Conservation (phyloP, 2,113 vertebrate genomes). For the Aegotheles bennettii region DNA sequence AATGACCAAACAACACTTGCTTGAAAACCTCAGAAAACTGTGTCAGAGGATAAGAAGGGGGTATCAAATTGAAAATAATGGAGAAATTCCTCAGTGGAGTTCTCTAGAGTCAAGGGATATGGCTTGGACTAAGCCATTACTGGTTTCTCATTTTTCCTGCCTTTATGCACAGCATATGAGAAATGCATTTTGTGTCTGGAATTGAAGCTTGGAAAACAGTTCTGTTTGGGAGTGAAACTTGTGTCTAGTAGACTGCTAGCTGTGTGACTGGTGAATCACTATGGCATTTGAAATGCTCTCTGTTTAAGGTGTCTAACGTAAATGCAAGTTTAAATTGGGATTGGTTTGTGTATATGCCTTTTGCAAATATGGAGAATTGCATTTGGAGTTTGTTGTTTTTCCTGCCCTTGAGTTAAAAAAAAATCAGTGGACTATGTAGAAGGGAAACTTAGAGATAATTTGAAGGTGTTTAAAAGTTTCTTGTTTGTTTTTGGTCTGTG, state of each 20-base stretch:
- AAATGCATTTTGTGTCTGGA: neutral
- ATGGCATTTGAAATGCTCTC: neutral
- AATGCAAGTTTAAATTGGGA: neutral
- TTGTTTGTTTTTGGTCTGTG: neutral
- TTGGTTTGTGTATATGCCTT: neutral
- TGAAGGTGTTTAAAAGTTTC: neutral
- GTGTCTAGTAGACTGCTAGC: neutral
- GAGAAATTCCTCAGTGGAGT: neutral
- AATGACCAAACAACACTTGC: neutral
- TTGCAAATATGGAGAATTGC: neutral
- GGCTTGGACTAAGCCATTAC: neutral
- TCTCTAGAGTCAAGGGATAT: accelerated
- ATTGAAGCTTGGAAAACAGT: neutral
- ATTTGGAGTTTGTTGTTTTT: neutral
- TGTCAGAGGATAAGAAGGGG: neutral
- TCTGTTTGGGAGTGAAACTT: neutral
- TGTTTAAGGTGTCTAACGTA: neutral
- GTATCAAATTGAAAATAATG: neutral
- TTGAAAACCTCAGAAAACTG: neutral
- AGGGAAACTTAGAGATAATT: neutral
- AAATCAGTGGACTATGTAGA: neutral
- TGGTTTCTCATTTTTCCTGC: neutral
- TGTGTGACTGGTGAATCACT: neutral
- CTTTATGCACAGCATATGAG: neutral
- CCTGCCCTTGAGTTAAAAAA: neutral